Conservation (phyloP, 2,888 invertebrate species). For the Lucinisca nassula region DNA sequence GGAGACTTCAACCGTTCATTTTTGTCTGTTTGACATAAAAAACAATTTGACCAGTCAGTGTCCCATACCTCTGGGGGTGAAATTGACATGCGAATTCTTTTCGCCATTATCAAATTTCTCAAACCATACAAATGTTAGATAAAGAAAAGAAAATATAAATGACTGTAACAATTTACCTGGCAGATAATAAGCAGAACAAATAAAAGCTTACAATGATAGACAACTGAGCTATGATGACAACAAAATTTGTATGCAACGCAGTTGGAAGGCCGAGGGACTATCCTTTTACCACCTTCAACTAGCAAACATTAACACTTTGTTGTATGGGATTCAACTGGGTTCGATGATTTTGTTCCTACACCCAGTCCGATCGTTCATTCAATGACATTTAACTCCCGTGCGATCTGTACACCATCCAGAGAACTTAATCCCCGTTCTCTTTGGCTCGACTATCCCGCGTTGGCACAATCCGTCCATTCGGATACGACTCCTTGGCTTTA, state of each 20-base stretch:
- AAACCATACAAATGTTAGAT: neutral
- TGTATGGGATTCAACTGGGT: slow-evolving; percentile 2
- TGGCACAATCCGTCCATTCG: neutral
- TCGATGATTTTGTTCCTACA: neutral
- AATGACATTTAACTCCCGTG: slow-evolving; percentile 4
- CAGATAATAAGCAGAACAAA: no score
- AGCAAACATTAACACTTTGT: neutral
- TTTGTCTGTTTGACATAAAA: neutral
- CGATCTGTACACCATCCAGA: slow-evolving; percentile 6
- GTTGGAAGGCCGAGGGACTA: neutral
- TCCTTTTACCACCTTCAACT: neutral
- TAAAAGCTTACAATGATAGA: neutral
- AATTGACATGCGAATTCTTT: neutral
- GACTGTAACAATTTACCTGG: neutral
- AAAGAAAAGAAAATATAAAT: neutral
- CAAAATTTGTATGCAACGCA: neutral
- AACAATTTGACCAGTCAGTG: neutral
- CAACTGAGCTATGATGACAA: no score
- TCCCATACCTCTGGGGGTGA: neutral
- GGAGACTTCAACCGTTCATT: neutral
- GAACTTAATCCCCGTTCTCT: neutral
- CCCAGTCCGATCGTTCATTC: slow-evolving; percentile 4
- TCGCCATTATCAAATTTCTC: neutral
- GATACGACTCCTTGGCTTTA: neutral
- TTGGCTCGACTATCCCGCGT: neutral